Conservation (phyloP, 1,140 invertebrate genomes). For the Phymastichus coffea region DNA sequence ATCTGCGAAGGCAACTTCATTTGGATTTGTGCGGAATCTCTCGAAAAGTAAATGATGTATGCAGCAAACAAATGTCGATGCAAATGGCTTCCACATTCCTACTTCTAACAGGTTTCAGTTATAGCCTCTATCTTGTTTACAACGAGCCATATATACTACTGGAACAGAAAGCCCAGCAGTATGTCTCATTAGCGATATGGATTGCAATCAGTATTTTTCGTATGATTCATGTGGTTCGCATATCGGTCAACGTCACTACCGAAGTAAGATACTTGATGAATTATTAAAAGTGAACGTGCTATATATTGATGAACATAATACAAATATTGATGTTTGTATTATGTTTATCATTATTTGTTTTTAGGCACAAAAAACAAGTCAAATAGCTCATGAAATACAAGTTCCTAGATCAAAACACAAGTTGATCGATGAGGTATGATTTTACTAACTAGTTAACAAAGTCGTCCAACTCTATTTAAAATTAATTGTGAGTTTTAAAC, state of each 20-base stretch:
- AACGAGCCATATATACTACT: neutral
- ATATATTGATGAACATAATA: no score
- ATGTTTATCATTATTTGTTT: no score
- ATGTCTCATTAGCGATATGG: neutral
- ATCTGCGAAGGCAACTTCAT: slow-evolving; percentile 34
- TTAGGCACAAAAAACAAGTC: slow-evolving; percentile 21
- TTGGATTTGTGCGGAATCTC: slow-evolving; percentile 34
- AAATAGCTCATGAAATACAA: slow-evolving; percentile 19
- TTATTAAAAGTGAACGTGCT: slow-evolving; percentile 5
- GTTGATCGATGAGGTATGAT: slow-evolving; percentile 5
- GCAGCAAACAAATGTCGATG: slow-evolving; percentile 33
- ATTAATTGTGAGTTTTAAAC: slow-evolving; percentile 23
- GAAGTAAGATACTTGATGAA: slow-evolving; percentile 6
- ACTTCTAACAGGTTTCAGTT: slow-evolving; percentile 31
- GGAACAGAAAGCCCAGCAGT: neutral
- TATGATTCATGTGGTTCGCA: slow-evolving; percentile 11
- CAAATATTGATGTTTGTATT: no score
- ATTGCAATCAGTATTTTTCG: neutral
- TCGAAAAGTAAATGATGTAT: slow-evolving; percentile 29
- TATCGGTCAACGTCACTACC: neutral
- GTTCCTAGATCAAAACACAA: neutral
- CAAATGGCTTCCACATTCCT: slow-evolving; percentile 31
- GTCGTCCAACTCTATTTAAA: neutral
- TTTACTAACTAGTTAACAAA: neutral
- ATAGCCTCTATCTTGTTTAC: slow-evolving; percentile 18